Evolutionary conservation across 2,797 vertebrate genomes (phyloP).

Genomic region (Cercopithecus diana): DNA sequence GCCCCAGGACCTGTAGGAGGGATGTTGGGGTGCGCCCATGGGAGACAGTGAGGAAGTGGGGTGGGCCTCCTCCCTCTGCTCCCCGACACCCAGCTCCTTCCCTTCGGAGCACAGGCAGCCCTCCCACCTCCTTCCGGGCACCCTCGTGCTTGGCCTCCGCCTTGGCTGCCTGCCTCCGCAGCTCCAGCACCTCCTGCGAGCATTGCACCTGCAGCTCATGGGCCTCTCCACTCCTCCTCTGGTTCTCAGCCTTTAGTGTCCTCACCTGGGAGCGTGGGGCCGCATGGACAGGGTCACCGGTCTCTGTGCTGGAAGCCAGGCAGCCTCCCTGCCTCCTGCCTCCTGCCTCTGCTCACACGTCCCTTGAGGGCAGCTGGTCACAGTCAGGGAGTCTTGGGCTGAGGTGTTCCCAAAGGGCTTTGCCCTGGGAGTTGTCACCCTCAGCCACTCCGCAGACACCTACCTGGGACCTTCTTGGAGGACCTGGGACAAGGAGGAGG

Average conservation of each 20-base stretch:
- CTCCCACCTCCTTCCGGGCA: slow-evolving; percentile 87
- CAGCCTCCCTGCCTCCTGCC: not conserved
- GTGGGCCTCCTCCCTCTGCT: not conserved
- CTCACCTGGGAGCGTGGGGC: slow-evolving; percentile 84
- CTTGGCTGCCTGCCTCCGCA: slow-evolving; percentile 85
- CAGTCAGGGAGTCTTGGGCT: accelerated
- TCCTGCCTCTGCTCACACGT: not conserved
- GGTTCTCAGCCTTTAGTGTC: slow-evolving; percentile 85
- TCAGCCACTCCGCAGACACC: not conserved
- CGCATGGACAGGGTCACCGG: accelerated
- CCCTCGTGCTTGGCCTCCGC: slow-evolving; percentile 85
- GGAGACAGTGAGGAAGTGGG: accelerated
- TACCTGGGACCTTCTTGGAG: accelerated
- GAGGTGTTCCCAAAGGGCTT: accelerated
- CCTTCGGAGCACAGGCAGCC: not conserved
- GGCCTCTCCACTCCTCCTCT: slow-evolving; percentile 84
- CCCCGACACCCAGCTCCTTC: not conserved
- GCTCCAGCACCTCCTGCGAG: slow-evolving; percentile 83
- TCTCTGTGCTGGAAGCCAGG: not conserved
- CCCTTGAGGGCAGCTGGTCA: accelerated
- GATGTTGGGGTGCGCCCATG: accelerated
- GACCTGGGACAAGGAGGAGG: not conserved
- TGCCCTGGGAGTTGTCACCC: accelerated
- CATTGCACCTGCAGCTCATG: slow-evolving; percentile 84
- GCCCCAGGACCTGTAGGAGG: slow-evolving; percentile 82